phyloP scores from a whole-genome alignment of 2,797 vertebrate species.

The Moxostoma hubbsi region DNA sequence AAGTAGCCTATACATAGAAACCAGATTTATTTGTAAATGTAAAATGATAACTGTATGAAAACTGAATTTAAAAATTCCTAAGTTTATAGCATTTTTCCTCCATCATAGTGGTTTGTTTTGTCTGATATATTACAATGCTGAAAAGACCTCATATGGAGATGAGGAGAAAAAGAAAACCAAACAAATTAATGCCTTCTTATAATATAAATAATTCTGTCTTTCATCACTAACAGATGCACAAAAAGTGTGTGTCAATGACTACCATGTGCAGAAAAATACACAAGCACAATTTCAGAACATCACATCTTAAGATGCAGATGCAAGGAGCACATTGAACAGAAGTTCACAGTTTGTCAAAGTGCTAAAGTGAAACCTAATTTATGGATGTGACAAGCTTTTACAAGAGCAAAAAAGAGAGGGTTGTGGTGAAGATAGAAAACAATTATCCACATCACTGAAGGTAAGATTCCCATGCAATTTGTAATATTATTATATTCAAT shows the following conservation, averaged over 20 bases:
- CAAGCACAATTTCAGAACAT: conserved; percentile 13
- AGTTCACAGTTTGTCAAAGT: not conserved
- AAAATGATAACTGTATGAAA: conserved; percentile 21
- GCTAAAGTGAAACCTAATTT: too few relatives aligned
- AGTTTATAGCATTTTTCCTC: conserved; percentile 24
- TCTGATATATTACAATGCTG: conserved; percentile 37
- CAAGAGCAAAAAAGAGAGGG: not conserved
- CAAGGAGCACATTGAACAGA: not conserved
- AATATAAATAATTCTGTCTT: conserved; percentile 47
- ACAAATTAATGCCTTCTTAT: conserved; percentile 42
- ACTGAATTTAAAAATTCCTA: conserved; percentile 19
- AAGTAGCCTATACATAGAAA: not conserved
- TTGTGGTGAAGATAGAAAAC: not conserved
- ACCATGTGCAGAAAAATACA: conserved; percentile 31
- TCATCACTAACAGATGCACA: conserved; percentile 48
- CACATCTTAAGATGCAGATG: not conserved
- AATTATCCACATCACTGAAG: not conserved
- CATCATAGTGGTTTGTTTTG: conserved; percentile 26
- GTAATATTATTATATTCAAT: too few relatives aligned
- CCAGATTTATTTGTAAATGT: conserved; percentile 25
- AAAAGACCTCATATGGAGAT: conserved; percentile 37
- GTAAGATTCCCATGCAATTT: too few relatives aligned
- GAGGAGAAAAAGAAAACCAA: conserved; percentile 46
- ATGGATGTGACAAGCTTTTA: conserved; percentile 11
- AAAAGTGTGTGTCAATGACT: conserved; percentile 34